Base-by-base conservation (phyloP, 2,888 invertebrate genomes). In the Tachina lurida region DNA sequence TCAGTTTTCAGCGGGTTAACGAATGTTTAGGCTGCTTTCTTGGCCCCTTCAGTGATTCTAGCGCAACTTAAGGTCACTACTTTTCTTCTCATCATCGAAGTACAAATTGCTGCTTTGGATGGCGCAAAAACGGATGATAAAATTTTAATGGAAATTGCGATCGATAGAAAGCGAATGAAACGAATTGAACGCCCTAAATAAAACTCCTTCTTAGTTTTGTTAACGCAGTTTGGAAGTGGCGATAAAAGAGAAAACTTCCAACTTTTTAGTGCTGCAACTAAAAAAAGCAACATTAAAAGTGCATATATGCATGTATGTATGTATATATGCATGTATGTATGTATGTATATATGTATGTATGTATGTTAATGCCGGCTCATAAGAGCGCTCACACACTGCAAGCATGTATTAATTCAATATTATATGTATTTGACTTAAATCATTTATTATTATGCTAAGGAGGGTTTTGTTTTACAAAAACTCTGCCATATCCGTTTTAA, bases 371-470 rank as follows among this genome's bases (percentile, higher is more conserved):
- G 43, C 45, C 63, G 45, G 43, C 43, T 63, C 47, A 45, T 43
- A 41, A 31, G 7, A 31, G 31, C 31, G 31, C 41, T 10, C 45
- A 52, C 45, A 70, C 62, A 63, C 41, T 39, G 9, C 60, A 60
- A 39, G 15, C 52, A 19, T 39, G 15, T 39, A 56, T 39, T 39
- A 39, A 39, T n/a, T 3, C n/a, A 39, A 60, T 39, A n/a, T 45
- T 39, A 58, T 15, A 19, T 47, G 41, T n/a, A 12, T 47, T 75
- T 84, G 67, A 67, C 75, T 56, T 22, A 60, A 73, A 68, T 74
- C 58, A 78, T 63, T 78, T 75, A 75, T 75, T 71, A 75, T 75
- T 84, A 78, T 79, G 78, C 78, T 54, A 58, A 84, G 63, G 68
- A 84, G 74, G 74, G 68, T 74, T 78, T 62, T 47, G 70, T 70